These are phyloP conservation scores for Margarornis squamiger DNA, from an alignment of 2,797 vertebrate species.

Conservation along the genomic window DNA sequence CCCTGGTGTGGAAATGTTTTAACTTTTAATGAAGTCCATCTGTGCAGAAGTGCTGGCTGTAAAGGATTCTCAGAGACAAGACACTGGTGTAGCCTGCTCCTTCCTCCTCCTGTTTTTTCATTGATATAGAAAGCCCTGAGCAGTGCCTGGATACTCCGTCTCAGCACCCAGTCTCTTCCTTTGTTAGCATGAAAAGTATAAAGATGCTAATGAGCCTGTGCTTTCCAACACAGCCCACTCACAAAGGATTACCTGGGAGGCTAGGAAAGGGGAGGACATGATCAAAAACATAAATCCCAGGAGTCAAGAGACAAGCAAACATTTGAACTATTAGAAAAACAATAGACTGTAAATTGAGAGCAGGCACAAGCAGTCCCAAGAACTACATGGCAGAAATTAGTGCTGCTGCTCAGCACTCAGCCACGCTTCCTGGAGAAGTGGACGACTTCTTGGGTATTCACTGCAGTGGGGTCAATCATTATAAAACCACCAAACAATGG, in stretches of 20 bases:
- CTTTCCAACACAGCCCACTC: slow-evolving; percentile 12
- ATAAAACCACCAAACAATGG: neutral
- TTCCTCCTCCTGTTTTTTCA: slow-evolving; percentile 45
- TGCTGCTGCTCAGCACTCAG: neutral
- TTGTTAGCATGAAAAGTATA: slow-evolving; percentile 26
- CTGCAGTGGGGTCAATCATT: neutral
- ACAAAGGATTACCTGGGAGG: slow-evolving; percentile 46
- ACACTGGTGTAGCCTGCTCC: neutral
- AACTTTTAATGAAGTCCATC: slow-evolving; percentile 69
- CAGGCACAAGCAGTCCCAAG: neutral
- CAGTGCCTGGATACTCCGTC: slow-evolving; percentile 23
- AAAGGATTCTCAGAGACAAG: slow-evolving; percentile 39
- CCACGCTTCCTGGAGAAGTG: neutral
- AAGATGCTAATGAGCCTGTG: slow-evolving; percentile 50
- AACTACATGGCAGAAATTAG: neutral
- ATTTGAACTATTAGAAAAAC: slow-evolving; percentile 36
- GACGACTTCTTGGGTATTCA: neutral
- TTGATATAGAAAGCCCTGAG: slow-evolving; percentile 47
- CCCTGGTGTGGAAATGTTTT: slow-evolving; percentile 52
- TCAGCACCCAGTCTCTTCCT: slow-evolving; percentile 25
- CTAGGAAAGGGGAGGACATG: slow-evolving; percentile 18
- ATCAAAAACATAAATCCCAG: slow-evolving; percentile 49
- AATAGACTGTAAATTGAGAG: slow-evolving; percentile 6
- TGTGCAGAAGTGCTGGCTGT: slow-evolving; percentile 45
- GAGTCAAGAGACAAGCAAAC: slow-evolving; percentile 51